Evolutionary conservation across 2,113 vertebrate species (phyloP).

Genomic region (Capra hircus): DNA sequence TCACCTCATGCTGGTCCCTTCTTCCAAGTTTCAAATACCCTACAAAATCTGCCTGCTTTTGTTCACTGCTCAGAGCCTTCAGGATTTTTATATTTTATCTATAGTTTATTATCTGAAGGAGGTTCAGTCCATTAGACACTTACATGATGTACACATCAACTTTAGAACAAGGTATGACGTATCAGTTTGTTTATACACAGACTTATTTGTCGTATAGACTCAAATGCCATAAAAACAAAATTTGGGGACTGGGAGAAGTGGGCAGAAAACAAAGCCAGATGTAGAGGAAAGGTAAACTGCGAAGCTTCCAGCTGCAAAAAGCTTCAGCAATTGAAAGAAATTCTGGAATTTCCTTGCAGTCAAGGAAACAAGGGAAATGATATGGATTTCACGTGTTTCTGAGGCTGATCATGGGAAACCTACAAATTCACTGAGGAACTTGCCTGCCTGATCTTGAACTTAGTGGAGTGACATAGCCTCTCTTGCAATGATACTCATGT

Average conservation of each 20-base stretch:
- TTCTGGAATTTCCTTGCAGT: background rate
- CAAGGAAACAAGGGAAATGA: background rate
- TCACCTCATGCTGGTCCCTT: background rate
- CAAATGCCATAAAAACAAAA: background rate
- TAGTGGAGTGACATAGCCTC: background rate
- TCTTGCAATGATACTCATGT: background rate
- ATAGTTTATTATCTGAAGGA: background rate
- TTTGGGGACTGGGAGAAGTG: background rate
- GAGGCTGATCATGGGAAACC: background rate
- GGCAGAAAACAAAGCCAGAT: background rate
- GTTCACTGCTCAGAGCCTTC: background rate
- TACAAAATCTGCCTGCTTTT: background rate
- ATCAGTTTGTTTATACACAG: background rate
- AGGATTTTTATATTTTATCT: background rate
- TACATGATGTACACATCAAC: fast-evolving
- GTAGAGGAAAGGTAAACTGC: background rate
- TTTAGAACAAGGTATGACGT: background rate
- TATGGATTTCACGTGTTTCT: background rate
- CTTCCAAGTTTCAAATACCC: background rate
- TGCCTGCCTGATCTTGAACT: background rate
- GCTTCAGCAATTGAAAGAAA: background rate
- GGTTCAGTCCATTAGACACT: background rate
- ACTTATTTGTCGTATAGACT: background rate
- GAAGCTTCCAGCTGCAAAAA: background rate
- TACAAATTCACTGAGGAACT: background rate